phyloP scores from a whole-genome alignment of 2,888 invertebrate genomes.

The Eueremaeus valkanovi region DNA sequence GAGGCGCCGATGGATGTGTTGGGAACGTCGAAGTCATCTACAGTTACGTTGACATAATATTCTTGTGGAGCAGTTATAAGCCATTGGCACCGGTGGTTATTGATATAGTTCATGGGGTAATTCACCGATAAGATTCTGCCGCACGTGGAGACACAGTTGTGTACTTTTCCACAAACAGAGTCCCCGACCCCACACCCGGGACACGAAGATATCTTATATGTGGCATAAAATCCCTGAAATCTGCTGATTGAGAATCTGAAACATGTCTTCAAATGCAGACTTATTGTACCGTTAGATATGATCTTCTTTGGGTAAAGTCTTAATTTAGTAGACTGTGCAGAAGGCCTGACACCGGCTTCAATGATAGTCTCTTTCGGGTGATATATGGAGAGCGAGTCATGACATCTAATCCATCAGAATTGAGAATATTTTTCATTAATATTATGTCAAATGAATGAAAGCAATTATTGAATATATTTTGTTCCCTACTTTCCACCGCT shows the following conservation, averaged over 20 bases:
- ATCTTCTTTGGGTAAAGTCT: conserved; percentile 48
- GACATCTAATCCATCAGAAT: conserved; percentile 21
- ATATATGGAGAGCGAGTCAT: conserved; percentile 35
- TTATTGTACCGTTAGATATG: conserved; percentile 48
- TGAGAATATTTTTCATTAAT: neutral
- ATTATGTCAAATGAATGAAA: neutral
- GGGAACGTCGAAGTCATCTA: conserved; percentile 49
- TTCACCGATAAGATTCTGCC: conserved; percentile 49
- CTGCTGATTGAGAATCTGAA: conserved; percentile 48
- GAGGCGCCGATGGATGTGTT: conserved; percentile 40
- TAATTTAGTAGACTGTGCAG: neutral
- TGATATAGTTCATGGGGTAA: conserved; percentile 49
- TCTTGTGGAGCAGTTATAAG: conserved; percentile 48
- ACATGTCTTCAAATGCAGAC: conserved; percentile 47
- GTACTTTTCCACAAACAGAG: conserved; percentile 46
- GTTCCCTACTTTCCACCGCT: conserved; percentile 25
- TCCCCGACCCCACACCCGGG: conserved; percentile 49
- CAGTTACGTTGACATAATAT: conserved; percentile 49
- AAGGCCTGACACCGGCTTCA: conserved; percentile 13
- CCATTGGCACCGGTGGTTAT: conserved; percentile 49
- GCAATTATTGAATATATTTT: too few species aligned
- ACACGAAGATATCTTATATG: conserved; percentile 48
- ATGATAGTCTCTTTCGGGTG: conserved; percentile 35
- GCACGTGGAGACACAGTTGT: conserved; percentile 47
- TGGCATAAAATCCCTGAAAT: conserved; percentile 48